phyloP scores from a whole-genome alignment of 1,140 invertebrate genomes.

The Aphis craccivora region DNA sequence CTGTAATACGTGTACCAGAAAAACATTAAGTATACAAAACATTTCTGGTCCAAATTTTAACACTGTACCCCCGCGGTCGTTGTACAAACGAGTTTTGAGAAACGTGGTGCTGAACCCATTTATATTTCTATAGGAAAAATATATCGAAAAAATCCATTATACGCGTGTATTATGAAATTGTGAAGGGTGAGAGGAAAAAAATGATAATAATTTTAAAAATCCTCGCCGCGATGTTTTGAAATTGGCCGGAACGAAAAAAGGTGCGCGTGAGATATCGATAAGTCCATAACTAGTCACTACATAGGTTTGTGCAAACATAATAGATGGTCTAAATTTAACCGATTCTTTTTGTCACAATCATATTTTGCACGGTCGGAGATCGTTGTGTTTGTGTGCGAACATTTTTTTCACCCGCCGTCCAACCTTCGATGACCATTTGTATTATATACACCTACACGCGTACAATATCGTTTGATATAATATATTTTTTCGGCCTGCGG shows the following conservation, averaged over 20 bases:
- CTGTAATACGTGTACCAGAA: background rate
- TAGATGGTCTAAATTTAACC: slow-evolving; percentile 39
- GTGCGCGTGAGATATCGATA: background rate
- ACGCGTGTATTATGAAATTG: slow-evolving; percentile 3
- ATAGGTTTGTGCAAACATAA: slow-evolving; percentile 51
- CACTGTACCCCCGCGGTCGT: background rate
- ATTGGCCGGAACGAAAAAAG: slow-evolving; percentile 34
- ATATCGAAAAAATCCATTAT: slow-evolving; percentile 43
- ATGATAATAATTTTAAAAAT: slow-evolving; percentile 36
- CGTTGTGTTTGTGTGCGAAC: slow-evolving; percentile 1
- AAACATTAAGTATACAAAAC: background rate
- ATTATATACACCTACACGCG: background rate
- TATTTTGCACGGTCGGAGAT: slow-evolving; percentile 45
- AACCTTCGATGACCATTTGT: slow-evolving; percentile 35
- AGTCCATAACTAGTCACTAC: slow-evolving; percentile 52
- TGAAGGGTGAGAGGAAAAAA: background rate
- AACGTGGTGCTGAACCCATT: slow-evolving; percentile 27
- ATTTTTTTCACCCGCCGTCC: slow-evolving; percentile 19
- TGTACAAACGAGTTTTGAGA: background rate
- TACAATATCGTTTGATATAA: background rate
- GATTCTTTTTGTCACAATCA: slow-evolving; percentile 49
- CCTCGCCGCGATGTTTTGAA: background rate
- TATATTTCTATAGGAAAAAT: slow-evolving; percentile 22
- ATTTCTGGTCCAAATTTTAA: background rate
- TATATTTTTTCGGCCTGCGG: slow-evolving; percentile 32